Conservation (phyloP, 2,797 vertebrate species). For the Austrolebias charrua region DNA sequence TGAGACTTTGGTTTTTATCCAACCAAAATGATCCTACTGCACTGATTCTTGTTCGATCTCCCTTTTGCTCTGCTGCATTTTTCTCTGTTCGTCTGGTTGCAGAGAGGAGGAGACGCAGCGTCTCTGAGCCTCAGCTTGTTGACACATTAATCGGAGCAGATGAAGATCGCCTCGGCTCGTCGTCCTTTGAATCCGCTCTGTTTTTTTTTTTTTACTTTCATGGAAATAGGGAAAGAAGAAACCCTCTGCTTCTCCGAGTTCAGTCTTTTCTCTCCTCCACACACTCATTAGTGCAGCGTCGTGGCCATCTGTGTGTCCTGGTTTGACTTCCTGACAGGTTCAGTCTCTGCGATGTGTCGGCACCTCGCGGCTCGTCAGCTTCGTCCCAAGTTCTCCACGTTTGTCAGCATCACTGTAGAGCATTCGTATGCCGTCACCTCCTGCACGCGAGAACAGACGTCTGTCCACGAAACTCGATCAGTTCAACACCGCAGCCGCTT, state of each 20-base stretch:
- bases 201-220: conserved; percentile 9
- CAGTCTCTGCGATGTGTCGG: conserved; percentile 27
- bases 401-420: conserved; percentile 30
- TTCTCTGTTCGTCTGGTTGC: conserved; percentile 23
- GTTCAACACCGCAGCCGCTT: conserved; percentile 34
- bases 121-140: conserved; percentile 27
- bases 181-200: conserved; percentile 15
- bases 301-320: background rate
- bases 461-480: conserved; percentile 18
- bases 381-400: conserved; percentile 25
- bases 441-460: conserved; percentile 20
- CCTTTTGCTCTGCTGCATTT: conserved; percentile 34
- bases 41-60: conserved; percentile 43
- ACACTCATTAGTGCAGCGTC: background rate
- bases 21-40: conserved; percentile 28
- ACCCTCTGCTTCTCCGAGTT: conserved; percentile 7
- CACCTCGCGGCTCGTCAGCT: conserved; percentile 18
- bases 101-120: conserved; percentile 35
- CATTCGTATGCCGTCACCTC: conserved; percentile 29
- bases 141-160: conserved; percentile 18
- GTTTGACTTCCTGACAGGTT: conserved; percentile 20
- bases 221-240: conserved; percentile 2
- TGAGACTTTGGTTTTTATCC: conserved; percentile 39
- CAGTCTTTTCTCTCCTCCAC: background rate
- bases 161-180: conserved; percentile 2